These are phyloP conservation scores for Crotalus helleri DNA, from an alignment of 2,113 vertebrate species.

Conservation along the genomic window DNA sequence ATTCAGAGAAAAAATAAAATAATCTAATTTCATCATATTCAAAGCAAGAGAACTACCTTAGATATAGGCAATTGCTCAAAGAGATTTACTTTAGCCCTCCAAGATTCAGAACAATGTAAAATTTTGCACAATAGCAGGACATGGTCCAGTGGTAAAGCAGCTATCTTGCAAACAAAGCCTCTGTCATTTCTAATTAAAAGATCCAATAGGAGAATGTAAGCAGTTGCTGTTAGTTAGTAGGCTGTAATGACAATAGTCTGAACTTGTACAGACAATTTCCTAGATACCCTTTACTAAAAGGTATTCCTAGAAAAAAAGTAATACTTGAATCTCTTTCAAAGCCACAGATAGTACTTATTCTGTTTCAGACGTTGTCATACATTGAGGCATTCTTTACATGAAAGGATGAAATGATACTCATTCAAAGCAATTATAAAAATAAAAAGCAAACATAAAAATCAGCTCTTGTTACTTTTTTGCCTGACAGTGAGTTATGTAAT, in stretches of 20 bases:
- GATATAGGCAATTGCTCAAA: neutral
- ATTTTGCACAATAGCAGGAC: neutral
- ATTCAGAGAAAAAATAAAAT: neutral
- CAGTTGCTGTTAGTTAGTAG: neutral
- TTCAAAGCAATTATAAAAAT: slow-evolving; percentile 33
- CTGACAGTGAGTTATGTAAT: neutral
- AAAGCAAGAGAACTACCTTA: neutral
- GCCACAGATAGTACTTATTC: neutral
- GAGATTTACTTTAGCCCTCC: neutral
- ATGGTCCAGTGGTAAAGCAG: neutral
- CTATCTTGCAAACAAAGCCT: neutral
- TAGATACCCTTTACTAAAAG: neutral
- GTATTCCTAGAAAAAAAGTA: neutral
- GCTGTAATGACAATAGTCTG: neutral
- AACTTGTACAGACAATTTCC: neutral
- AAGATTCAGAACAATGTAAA: neutral
- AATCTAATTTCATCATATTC: neutral
- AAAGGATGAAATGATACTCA: neutral
- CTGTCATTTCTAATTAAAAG: neutral
- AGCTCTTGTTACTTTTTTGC: neutral
- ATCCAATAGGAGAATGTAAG: neutral
- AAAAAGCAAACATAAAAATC: neutral
- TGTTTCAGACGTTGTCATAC: neutral
- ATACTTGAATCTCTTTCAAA: neutral
- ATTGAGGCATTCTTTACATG: neutral